Percentiles rank a stretch among this genome's conserved stretches.
Conservation (phyloP, 2,797 vertebrate species). For the Euthynnus affinis region DNA sequence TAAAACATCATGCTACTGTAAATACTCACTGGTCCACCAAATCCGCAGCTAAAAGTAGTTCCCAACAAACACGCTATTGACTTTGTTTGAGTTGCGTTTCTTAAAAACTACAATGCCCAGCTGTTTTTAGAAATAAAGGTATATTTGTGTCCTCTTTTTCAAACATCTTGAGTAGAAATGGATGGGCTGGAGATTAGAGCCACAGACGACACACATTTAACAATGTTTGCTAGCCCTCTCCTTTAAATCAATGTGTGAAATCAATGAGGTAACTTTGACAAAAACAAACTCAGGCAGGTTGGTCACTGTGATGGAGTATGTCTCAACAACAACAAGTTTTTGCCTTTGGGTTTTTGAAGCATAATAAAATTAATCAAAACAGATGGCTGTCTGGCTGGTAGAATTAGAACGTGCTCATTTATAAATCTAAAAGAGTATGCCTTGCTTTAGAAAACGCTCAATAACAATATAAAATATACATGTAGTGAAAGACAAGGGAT, state of each 20-base stretch:
- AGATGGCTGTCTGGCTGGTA: neutral
- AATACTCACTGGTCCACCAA: too few relatives aligned
- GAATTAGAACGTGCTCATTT: neutral
- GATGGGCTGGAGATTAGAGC: neutral
- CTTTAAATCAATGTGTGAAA: constrained; percentile 10
- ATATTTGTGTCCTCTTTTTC: neutral
- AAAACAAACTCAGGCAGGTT: constrained; percentile 6
- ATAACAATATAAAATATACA: neutral
- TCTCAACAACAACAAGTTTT: neutral
- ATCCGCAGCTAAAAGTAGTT: too few relatives aligned
- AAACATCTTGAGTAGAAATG: neutral
- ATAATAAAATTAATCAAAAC: constrained; percentile 27
- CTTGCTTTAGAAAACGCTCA: neutral
- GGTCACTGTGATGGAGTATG: constrained; percentile 29
- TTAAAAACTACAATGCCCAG: too few relatives aligned
- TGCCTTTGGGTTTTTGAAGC: constrained; percentile 1
- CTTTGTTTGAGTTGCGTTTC: too few relatives aligned
- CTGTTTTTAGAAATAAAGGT: too few relatives aligned
- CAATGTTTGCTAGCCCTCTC: neutral
- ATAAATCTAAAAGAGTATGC: neutral
- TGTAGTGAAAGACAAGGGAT: neutral
- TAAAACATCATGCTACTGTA: too few relatives aligned
- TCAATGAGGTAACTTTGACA: constrained; percentile 6
- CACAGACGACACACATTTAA: neutral
- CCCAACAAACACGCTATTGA: too few relatives aligned